phyloP scores from a whole-genome alignment of 2,797 vertebrate species.

The Brotula barbata region DNA sequence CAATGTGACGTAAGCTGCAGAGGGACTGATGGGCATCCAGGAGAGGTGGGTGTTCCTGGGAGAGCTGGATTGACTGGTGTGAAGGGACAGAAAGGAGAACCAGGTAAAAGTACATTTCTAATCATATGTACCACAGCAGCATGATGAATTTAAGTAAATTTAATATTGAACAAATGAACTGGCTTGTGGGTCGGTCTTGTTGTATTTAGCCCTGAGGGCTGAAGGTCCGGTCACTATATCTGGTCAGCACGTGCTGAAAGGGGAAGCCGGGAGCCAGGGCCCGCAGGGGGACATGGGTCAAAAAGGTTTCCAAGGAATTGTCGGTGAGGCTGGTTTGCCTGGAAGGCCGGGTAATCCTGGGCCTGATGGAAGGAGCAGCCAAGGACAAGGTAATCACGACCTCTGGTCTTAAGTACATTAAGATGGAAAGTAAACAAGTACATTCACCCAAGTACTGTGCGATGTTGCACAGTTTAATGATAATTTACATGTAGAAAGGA shows the following conservation, averaged over 20 bases:
- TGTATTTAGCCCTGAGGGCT: conserved; percentile 20
- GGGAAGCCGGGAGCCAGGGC: conserved; percentile 42
- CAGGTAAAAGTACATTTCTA: conserved; percentile 38
- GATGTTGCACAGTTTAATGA: no score
- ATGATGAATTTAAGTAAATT: fast-evolving
- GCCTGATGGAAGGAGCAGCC: fast-evolving
- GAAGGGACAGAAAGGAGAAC: conserved; percentile 67
- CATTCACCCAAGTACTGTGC: no score
- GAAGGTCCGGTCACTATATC: fast-evolving
- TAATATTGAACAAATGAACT: no score
- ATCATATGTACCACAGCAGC: no score
- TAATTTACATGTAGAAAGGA: no score
- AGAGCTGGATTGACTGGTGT: conserved; percentile 50
- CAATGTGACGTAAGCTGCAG: conserved; percentile 30
- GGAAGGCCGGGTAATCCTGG: conserved; percentile 1
- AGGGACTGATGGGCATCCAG: conserved; percentile 10
- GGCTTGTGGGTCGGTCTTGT: no score
- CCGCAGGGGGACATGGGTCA: conserved; percentile 28
- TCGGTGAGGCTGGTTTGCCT: background rate
- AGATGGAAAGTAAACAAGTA: no score
- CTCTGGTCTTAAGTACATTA: background rate
- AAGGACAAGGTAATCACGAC: conserved; percentile 17
- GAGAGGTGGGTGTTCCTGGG: conserved; percentile 34
- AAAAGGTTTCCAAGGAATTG: conserved; percentile 50
- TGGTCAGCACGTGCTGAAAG: conserved; percentile 17